These are phyloP conservation scores for Montipora capricornis DNA, from an alignment of 64 coral and sea anemone species.

Conservation along the genomic window DNA sequence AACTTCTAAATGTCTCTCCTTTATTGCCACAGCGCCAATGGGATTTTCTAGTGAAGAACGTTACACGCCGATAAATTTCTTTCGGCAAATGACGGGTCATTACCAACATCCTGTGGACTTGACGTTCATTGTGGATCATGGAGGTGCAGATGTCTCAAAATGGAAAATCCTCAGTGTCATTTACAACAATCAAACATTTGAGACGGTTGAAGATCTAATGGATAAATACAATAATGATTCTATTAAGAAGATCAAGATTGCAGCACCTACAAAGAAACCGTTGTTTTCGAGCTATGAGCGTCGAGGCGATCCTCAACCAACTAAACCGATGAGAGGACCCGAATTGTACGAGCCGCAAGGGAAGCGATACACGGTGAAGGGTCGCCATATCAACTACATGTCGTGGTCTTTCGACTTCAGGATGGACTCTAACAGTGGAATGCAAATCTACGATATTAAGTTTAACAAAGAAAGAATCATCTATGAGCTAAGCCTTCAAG, in stretches of 20 bases:
- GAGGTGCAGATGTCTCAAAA: constrained; percentile 35
- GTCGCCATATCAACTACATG: constrained; percentile 63
- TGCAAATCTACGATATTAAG: constrained; percentile 57
- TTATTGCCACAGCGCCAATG: constrained; percentile 17
- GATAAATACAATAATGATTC: constrained; percentile 1
- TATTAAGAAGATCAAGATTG: constrained; percentile 15
- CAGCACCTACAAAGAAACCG: background rate
- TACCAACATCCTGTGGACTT: constrained; percentile 22
- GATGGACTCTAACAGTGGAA: constrained; percentile 37
- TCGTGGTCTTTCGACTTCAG: constrained; percentile 69
- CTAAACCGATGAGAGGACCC: constrained; percentile 49
- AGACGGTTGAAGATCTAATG: constrained; percentile 5
- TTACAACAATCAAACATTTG: constrained; percentile 68
- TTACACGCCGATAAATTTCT: background rate
- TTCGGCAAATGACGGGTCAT: background rate
- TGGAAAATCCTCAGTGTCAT: constrained; percentile 59
- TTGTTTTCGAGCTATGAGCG: constrained; percentile 39
- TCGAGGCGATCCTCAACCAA: constrained; percentile 27
- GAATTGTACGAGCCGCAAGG: constrained; percentile 66
- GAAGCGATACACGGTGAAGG: constrained; percentile 37
- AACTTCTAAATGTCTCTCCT: background rate
- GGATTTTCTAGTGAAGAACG: constrained; percentile 44
- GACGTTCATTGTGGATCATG: constrained; percentile 30
- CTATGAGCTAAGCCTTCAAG: constrained; percentile 70
- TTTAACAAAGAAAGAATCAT: constrained; percentile 49